Conservation (phyloP, 2,888 invertebrate species). For the Thalpophila matura region DNA sequence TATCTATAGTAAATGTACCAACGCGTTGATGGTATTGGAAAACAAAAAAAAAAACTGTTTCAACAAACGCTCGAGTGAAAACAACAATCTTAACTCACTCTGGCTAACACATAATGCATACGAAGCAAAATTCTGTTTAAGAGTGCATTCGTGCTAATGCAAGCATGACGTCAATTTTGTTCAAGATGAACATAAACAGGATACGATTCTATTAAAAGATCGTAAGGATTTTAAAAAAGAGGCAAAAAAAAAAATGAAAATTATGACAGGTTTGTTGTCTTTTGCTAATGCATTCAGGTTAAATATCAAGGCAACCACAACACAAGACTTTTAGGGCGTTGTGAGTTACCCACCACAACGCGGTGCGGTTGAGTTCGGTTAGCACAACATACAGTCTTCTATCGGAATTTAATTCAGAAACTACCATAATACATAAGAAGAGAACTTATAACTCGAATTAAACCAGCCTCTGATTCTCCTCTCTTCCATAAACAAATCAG, state of each 20-base stretch:
- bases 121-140: slow-evolving; percentile 15
- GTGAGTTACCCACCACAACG: slow-evolving; percentile 10
- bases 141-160: slow-evolving; percentile 17
- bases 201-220: no score
- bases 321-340: slow-evolving; percentile 14
- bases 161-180: slow-evolving; percentile 34
- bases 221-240: no score
- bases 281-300: slow-evolving; percentile 8
- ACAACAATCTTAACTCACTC: background rate
- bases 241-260: no score
- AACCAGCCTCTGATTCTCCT: background rate
- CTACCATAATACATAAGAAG: background rate
- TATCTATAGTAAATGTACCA: background rate
- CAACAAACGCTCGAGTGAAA: background rate
- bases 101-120: slow-evolving; percentile 8
- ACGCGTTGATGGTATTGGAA: background rate
- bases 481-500: slow-evolving; percentile 3
- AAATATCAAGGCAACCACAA: slow-evolving; percentile 34
- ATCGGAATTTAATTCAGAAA: background rate
- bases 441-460: background rate
- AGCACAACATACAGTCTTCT: background rate
- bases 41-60: background rate
- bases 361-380: slow-evolving; percentile 25
- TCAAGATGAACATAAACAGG: background rate
- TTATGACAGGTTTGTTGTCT: slow-evolving; percentile 1